These are phyloP conservation scores for Gambusia holbrooki DNA, from an alignment of 2,113 vertebrate species.

Conservation along the genomic window DNA sequence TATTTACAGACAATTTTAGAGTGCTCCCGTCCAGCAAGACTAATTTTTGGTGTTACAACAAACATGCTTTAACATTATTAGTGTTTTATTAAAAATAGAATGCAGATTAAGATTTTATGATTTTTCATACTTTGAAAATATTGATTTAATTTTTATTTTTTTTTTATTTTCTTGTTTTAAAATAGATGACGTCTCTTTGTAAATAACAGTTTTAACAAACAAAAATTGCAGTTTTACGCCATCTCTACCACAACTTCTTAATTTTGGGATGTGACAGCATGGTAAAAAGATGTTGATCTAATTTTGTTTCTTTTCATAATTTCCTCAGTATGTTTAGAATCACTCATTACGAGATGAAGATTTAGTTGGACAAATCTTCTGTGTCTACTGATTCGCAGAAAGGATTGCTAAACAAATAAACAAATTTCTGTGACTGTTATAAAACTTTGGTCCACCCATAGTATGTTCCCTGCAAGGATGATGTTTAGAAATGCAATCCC, in stretches of 20 bases:
- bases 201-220: too few relatives aligned
- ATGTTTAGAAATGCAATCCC: conserved; percentile 50
- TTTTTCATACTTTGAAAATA: too few relatives aligned
- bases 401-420: neutral
- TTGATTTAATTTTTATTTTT: too few relatives aligned
- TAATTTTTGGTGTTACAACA: too few relatives aligned
- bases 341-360: neutral
- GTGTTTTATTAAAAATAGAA: too few relatives aligned
- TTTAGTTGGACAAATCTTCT: conserved; percentile 20
- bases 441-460: conserved; percentile 19
- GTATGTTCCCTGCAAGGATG: conserved; percentile 26
- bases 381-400: neutral
- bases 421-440: neutral
- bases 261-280: conserved; percentile 58
- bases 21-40: too few relatives aligned
- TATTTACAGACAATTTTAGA: too few relatives aligned
- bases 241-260: neutral
- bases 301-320: neutral
- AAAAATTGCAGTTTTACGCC: too few relatives aligned
- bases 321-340: neutral
- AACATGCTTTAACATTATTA: too few relatives aligned
- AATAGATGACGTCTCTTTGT: too few relatives aligned
- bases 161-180: too few relatives aligned
- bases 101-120: too few relatives aligned
- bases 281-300: conserved; percentile 39